Conservation (phyloP, 2,113 vertebrate species). For the Sus scrofa region DNA sequence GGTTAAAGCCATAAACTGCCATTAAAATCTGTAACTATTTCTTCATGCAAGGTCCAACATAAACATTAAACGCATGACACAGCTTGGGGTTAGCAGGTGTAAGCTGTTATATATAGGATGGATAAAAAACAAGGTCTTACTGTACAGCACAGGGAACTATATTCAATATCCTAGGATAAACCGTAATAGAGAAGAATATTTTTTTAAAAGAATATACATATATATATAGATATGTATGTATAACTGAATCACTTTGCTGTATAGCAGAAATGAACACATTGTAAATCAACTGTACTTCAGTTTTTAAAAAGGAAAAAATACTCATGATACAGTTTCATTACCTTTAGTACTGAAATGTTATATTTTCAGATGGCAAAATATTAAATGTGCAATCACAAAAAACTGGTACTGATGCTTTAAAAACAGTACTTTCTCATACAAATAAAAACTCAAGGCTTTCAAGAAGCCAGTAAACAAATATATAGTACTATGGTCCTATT, state of each 20-base stretch:
- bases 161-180: too few relatives aligned
- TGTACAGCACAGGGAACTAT: too few relatives aligned
- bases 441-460: conserved; percentile 79
- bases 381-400: conserved; percentile 64
- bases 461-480: conserved; percentile 69
- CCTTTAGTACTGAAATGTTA: conserved; percentile 63
- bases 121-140: too few relatives aligned
- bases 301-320: not conserved
- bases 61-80: conserved; percentile 22
- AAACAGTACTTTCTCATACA: conserved; percentile 75
- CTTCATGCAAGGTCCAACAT: conserved; percentile 50
- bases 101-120: too few relatives aligned
- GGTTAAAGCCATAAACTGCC: conserved; percentile 71
- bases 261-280: too few relatives aligned
- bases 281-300: too few relatives aligned
- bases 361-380: conserved; percentile 79
- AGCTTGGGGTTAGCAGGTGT: too few relatives aligned
- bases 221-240: too few relatives aligned
- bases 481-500: conserved; percentile 59
- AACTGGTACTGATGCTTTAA: conserved; percentile 77
- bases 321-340: conserved; percentile 37
- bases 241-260: too few relatives aligned
- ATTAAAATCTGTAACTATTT: conserved; percentile 70
- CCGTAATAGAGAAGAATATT: too few relatives aligned
- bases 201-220: too few relatives aligned